A percentile compares a stretch with the other conserved stretches of the same genome.
Evolutionary conservation across 1,140 invertebrate species (phyloP).

Genomic region (Radopholus similis): DNA sequence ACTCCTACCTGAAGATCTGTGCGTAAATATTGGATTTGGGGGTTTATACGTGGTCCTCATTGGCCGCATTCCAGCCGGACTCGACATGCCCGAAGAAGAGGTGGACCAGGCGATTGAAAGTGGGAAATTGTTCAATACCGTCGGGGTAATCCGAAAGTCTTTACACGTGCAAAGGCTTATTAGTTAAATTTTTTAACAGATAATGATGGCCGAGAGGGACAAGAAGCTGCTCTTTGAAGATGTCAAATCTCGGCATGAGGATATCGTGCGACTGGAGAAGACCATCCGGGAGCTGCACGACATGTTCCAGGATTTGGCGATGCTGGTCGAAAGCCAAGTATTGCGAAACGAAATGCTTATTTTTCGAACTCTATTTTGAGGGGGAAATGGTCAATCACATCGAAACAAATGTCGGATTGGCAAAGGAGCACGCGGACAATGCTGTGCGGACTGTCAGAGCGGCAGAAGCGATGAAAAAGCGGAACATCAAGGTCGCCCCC

Average conservation of each 20-base stretch:
- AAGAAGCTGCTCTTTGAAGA: constrained; percentile 45
- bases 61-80: constrained; percentile 33
- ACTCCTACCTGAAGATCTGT: constrained; percentile 37
- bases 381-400: constrained; percentile 46
- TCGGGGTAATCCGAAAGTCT: constrained; percentile 18
- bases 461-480: constrained; percentile 31
- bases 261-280: constrained; percentile 38
- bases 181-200: constrained; percentile 16
- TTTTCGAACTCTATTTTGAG: constrained; percentile 25
- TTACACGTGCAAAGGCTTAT: neutral
- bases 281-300: constrained; percentile 68
- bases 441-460: constrained; percentile 36
- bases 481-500: constrained; percentile 39
- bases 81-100: constrained; percentile 42
- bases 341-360: constrained; percentile 4
- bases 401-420: constrained; percentile 38
- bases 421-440: constrained; percentile 36
- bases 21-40: too few relatives aligned
- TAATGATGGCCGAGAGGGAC: constrained; percentile 50
- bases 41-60: neutral
- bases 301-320: constrained; percentile 69
- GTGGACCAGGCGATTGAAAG: constrained; percentile 43
- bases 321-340: constrained; percentile 68
- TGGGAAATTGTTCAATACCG: constrained; percentile 42
- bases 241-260: constrained; percentile 42